Evolutionary conservation across 2,888 invertebrate species (phyloP), one percentile per base, ranked within the genome.

Genomic region (Phania funesta): DNA sequence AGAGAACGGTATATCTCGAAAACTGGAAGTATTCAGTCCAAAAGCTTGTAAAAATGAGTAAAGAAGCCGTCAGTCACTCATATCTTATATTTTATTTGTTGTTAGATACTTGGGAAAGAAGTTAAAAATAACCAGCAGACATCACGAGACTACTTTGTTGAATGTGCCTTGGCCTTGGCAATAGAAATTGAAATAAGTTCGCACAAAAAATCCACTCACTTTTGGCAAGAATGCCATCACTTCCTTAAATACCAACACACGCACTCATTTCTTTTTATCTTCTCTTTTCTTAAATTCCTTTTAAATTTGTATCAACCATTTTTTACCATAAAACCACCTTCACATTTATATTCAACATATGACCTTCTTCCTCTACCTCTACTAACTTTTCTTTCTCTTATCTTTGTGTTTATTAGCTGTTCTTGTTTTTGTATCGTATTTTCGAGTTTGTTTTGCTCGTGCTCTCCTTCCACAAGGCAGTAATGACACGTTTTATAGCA

Each of bases 391-490:
- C n/a, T 78, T 46, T 24, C 11, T 48, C 9, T 58, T 65, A 16
- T 18, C 22, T 29, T 32, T 22, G 9, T n/a, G n/a, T 16, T 32
- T 16, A 7, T 22, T 32, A 16, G 0, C 3, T 70, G 48, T 46
- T 22, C 29, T 11, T 1, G 8, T 44, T 52, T 79, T 82, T 82
- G n/a, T n/a, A n/a, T n/a, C n/a, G n/a, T n/a, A n/a, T n/a, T n/a
- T n/a, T n/a, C n/a, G n/a, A n/a, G n/a, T n/a, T n/a, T n/a, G 82
- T 82, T 82, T 68, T 82, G 82, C 82, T 82, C 78, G 11, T 24
- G 22, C 18, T 26, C 22, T 82, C 44, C 82, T 64, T 74, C 50
- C 56, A 67, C 29, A 9, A 41, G 64, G 26, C 50, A 78, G 74
- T 74, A 77, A 78, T 18, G 70, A 56, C 82, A 82, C 82, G 77